These are phyloP conservation scores for Hylomyscus alleni DNA, from an alignment of 2,797 vertebrate genomes.

Conservation along the genomic window DNA sequence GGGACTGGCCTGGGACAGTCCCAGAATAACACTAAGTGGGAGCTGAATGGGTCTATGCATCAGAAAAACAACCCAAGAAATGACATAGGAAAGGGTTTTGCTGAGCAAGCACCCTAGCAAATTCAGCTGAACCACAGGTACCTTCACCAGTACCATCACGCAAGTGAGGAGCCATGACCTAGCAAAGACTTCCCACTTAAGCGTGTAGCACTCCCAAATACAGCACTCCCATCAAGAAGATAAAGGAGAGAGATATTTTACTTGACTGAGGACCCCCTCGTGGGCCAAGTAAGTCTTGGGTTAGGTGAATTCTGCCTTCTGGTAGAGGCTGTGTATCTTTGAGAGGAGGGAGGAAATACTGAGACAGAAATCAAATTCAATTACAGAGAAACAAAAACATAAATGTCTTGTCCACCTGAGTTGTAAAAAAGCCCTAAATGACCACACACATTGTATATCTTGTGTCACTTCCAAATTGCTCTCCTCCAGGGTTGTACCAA, in stretches of 20 bases:
- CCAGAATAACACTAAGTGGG: not conserved
- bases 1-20: not conserved
- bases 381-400: not conserved
- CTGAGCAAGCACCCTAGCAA: not conserved
- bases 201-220: not conserved
- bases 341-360: not conserved
- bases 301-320: not conserved
- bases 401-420: not conserved
- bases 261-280: not conserved
- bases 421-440: conserved; percentile 12
- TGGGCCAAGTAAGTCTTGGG: not conserved
- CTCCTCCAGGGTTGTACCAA: not conserved
- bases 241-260: not conserved
- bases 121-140: not conserved
- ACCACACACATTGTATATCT: not conserved
- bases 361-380: conserved; percentile 36
- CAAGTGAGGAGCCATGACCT: not conserved
- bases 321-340: not conserved
- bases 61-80: not conserved
- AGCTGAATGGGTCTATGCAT: not conserved
- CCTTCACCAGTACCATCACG: fast-evolving
- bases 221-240: not conserved
- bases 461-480: not conserved
- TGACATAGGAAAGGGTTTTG: not conserved
- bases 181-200: not conserved